Evolutionary conservation across 2,888 invertebrate species (phyloP).

Genomic region (Taenaris catops): DNA sequence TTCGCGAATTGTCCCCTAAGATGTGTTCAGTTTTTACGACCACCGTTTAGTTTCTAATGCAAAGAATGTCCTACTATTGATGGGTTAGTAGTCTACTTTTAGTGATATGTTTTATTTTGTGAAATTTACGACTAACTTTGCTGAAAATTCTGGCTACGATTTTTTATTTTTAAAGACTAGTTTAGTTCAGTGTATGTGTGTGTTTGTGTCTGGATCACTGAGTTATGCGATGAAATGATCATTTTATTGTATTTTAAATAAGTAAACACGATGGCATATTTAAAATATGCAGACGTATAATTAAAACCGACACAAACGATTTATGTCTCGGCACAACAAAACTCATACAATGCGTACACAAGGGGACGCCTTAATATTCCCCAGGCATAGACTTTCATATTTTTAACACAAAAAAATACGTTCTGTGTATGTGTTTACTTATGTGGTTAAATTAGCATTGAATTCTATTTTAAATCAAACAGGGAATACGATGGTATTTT

Average conservation of each 20-base stretch:
- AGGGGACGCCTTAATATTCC: conserved; percentile 24
- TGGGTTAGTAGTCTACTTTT: too few relatives aligned
- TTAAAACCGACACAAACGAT: conserved; percentile 16
- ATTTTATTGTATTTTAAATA: too few relatives aligned
- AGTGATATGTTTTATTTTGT: too few relatives aligned
- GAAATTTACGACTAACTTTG: neutral
- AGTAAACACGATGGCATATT: too few relatives aligned
- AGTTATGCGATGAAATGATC: too few relatives aligned
- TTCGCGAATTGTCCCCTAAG: conserved; percentile 24
- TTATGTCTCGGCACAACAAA: conserved; percentile 20
- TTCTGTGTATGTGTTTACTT: too few relatives aligned
- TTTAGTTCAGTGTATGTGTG: neutral
- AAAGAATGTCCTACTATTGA: too few relatives aligned
- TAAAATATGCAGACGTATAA: conserved; percentile 2
- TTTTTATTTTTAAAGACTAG: neutral
- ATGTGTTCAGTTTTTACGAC: conserved; percentile 18
- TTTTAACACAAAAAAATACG: conserved; percentile 27
- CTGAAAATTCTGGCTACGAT: neutral
- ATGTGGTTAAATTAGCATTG: too few relatives aligned
- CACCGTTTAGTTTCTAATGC: neutral
- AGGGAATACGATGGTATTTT: too few relatives aligned
- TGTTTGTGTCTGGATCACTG: too few relatives aligned
- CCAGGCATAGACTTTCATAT: conserved; percentile 26
- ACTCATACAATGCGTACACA: conserved; percentile 19
- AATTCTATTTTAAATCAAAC: too few relatives aligned